A percentile compares a stretch with the other conserved stretches of the same genome.
These are phyloP conservation scores for Gallinago jamesoni DNA, from an alignment of 2,113 vertebrate species.

Conservation along the genomic window DNA sequence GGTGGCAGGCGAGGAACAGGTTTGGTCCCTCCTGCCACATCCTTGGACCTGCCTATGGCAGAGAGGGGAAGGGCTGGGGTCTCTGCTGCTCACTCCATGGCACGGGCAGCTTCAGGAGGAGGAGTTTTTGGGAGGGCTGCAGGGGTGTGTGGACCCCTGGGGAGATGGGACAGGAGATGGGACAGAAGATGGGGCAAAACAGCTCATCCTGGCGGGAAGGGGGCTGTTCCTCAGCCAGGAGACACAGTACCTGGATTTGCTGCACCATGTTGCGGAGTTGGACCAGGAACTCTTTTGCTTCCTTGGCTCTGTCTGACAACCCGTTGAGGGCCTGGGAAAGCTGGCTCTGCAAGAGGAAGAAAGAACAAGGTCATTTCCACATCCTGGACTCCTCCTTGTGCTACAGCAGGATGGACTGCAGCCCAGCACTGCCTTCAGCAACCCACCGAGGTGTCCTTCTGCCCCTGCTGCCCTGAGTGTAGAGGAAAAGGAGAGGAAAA, in stretches of 20 bases:
- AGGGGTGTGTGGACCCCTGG: not conserved
- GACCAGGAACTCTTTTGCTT: slow-evolving; percentile 96
- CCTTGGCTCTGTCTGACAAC: slow-evolving; percentile 94
- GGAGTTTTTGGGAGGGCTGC: not conserved
- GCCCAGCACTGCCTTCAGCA: not conserved
- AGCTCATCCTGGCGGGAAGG: not conserved
- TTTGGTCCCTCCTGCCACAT: not conserved
- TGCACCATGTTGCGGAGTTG: slow-evolving; percentile 97
- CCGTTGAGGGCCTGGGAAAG: slow-evolving; percentile 94
- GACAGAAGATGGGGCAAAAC: not conserved
- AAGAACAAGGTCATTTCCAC: not conserved
- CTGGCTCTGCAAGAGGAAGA: slow-evolving; percentile 83
- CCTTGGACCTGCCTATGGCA: not conserved
- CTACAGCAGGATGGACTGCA: not conserved
- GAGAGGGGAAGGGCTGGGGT: not conserved
- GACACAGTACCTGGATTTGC: slow-evolving; percentile 89
- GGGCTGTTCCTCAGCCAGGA: not conserved
- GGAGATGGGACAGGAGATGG: not conserved
- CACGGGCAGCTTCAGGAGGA: not conserved
- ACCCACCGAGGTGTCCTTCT: not conserved
- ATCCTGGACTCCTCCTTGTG: not conserved
- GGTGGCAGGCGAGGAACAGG: not conserved
- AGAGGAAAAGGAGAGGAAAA: not conserved
- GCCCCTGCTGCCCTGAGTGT: not conserved
- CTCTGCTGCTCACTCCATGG: not conserved